These are phyloP conservation scores for Zosterops japonicus DNA, from an alignment of 2,113 vertebrate genomes.

Conservation along the genomic window DNA sequence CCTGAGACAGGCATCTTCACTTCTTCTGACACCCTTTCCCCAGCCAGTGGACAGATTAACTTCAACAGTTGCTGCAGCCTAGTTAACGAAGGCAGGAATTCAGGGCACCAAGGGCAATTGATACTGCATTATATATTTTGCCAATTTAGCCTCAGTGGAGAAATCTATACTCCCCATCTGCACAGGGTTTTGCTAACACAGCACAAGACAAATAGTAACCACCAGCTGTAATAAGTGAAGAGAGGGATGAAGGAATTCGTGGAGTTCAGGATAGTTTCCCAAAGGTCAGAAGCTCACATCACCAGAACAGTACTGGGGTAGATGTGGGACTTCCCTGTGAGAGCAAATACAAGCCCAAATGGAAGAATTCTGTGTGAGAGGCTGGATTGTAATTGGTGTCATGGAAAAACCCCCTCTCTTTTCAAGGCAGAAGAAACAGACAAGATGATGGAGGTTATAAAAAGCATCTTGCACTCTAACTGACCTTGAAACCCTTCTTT, in stretches of 20 bases:
- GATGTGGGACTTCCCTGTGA: constrained; percentile 24
- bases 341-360: constrained; percentile 18
- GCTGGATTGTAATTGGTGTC: constrained; percentile 13
- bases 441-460: constrained; percentile 59
- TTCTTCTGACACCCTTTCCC: neutral
- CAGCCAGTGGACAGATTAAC: neutral
- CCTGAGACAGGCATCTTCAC: neutral
- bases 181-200: constrained; percentile 53
- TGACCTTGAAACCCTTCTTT: constrained; percentile 59
- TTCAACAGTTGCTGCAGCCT: constrained; percentile 21
- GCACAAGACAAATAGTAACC: constrained; percentile 58
- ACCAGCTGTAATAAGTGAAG: constrained; percentile 51
- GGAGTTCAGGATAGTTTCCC: constrained; percentile 46
- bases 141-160: constrained; percentile 61
- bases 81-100: constrained; percentile 39
- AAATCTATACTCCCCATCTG: constrained; percentile 61
- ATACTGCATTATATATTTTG: constrained; percentile 60
- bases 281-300: constrained; percentile 53
- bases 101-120: constrained; percentile 53
- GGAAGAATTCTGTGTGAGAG: constrained; percentile 35
- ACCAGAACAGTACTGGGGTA: neutral
- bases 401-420: neutral
- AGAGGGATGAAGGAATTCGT: constrained; percentile 50
- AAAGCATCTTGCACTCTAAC: constrained; percentile 40
- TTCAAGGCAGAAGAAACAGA: constrained; percentile 49